A percentile compares a stretch with the other conserved stretches of the same genome.
Conservation (phyloP, 2,888 invertebrate genomes). For the Enoplolaimus lenunculus region DNA sequence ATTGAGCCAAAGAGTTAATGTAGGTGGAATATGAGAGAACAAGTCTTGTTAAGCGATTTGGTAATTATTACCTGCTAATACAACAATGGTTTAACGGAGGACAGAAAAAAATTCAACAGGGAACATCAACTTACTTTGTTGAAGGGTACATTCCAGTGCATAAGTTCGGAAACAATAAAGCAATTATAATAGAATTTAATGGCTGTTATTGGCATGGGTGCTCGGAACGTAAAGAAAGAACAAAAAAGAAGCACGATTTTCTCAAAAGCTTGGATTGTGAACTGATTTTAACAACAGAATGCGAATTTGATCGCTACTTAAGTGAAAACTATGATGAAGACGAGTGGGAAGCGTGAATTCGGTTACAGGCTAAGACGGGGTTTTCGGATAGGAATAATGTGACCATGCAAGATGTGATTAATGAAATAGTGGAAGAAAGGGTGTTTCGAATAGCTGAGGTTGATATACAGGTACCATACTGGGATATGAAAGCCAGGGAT, state of each 20-base stretch:
- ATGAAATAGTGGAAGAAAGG: neutral
- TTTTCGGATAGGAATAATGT: neutral
- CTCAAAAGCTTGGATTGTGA: neutral
- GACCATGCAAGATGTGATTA: neutral
- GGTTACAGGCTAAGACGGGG: neutral
- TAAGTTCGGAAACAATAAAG: neutral
- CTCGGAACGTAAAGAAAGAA: neutral
- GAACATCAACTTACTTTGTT: neutral
- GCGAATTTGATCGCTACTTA: neutral
- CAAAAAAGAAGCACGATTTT: neutral
- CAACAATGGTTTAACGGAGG: neutral
- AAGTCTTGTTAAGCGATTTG: neutral
- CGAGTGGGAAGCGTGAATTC: neutral
- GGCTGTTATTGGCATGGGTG: neutral
- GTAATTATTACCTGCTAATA: neutral
- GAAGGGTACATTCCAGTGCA: neutral
- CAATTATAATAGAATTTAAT: neutral
- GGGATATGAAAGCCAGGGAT: neutral
- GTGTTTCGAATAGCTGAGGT: neutral
- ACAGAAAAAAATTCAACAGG: slow-evolving; percentile 3
- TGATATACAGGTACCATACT: slow-evolving; percentile 4
- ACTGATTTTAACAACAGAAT: neutral
- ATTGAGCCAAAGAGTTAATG: neutral
- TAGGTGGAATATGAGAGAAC: neutral
- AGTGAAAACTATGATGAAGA: neutral